A percentile compares a stretch with the other conserved stretches of the same genome.
These are phyloP conservation scores for Drosophila setifemur DNA, from an alignment of 1,140 invertebrate genomes.

Conservation along the genomic window DNA sequence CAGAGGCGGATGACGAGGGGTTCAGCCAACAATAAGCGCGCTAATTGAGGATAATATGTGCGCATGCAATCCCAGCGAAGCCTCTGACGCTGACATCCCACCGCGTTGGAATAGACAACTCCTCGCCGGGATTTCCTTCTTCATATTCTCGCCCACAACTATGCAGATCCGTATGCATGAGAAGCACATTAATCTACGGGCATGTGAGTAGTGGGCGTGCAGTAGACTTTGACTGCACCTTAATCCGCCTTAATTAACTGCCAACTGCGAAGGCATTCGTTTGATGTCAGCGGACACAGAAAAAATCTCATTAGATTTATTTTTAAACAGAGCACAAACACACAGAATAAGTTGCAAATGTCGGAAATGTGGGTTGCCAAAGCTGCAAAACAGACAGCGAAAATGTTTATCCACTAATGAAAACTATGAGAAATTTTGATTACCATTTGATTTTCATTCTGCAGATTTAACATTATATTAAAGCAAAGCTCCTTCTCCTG, in stretches of 20 bases:
- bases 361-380: neutral
- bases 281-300: constrained; percentile 56
- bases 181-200: neutral
- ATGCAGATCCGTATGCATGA: no score
- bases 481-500: no score
- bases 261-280: constrained; percentile 45
- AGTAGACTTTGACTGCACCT: constrained; percentile 23
- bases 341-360: constrained; percentile 44
- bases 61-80: constrained; percentile 12
- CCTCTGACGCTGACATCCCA: constrained; percentile 11
- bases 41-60: constrained; percentile 76
- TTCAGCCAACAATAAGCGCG: constrained; percentile 67
- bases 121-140: constrained; percentile 17
- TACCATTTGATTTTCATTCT: constrained; percentile 30
- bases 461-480: constrained; percentile 11
- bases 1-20: neutral
- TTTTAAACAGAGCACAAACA: constrained; percentile 20
- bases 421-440: neutral
- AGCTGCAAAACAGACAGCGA: neutral
- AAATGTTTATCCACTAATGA: no score
- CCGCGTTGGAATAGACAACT: constrained; percentile 14
- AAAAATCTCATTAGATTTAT: constrained; percentile 59
- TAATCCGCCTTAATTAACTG: constrained; percentile 67
- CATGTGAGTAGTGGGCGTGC: neutral
- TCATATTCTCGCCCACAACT: constrained; percentile 4